Conservation (phyloP, 2,113 vertebrate species). For the Vombatus ursinus region DNA sequence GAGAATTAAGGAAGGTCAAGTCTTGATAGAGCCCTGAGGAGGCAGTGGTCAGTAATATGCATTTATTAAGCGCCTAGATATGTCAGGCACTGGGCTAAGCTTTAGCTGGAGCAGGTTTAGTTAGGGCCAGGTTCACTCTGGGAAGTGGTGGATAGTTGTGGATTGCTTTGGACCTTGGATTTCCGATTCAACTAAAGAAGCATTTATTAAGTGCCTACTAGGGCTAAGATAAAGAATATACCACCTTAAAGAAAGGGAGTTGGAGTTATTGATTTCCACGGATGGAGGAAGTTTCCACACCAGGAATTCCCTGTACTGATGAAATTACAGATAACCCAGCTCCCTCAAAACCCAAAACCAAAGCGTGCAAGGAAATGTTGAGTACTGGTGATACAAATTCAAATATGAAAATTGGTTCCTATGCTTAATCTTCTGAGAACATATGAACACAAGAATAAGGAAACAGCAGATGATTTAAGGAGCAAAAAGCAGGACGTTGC, state of each 20-base stretch:
- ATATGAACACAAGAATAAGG: background rate
- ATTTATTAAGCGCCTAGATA: background rate
- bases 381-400: background rate
- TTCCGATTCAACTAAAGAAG: background rate
- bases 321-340: background rate
- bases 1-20: background rate
- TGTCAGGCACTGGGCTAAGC: background rate
- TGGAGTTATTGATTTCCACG: background rate
- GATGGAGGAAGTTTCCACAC: background rate
- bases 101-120: background rate
- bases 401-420: background rate
- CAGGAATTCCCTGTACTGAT: background rate
- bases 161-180: background rate
- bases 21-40: background rate
- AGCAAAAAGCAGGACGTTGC: background rate
- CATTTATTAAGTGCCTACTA: background rate
- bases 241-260: background rate
- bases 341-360: background rate
- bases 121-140: background rate
- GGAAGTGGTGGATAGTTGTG: background rate
- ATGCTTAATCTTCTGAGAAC: background rate
- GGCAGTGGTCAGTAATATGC: background rate
- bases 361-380: background rate
- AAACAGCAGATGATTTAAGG: background rate
- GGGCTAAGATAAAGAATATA: background rate